These are phyloP conservation scores for Anhinga anhinga DNA, from an alignment of 2,113 vertebrate species.

Conservation along the genomic window DNA sequence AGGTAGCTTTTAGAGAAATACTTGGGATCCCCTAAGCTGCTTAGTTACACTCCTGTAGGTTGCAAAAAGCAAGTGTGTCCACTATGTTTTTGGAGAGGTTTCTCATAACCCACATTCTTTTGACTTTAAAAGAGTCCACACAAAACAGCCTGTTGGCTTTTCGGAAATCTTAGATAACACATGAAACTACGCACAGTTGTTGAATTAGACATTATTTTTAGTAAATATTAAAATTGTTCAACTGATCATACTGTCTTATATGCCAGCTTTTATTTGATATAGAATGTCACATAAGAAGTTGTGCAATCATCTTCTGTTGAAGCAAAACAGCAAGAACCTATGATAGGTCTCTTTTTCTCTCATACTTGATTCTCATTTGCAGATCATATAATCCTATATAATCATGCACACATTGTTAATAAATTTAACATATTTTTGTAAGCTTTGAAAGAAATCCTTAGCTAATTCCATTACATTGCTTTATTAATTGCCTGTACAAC, in stretches of 20 bases:
- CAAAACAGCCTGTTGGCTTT: not conserved
- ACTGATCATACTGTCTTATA: not conserved
- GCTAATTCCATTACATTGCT: not conserved
- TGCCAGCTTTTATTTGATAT: not conserved
- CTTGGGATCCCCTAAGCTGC: not conserved
- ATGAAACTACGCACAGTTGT: not conserved
- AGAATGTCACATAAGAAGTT: not conserved
- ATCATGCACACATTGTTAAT: not conserved
- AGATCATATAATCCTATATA: not conserved
- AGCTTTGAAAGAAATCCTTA: not conserved
- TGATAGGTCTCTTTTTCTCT: not conserved
- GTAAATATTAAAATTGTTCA: not conserved
- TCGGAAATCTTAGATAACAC: not conserved
- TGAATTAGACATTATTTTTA: not conserved
- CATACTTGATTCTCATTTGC: not conserved
- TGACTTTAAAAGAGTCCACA: not conserved
- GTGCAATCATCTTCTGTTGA: not conserved
- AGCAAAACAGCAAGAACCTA: not conserved
- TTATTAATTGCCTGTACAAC: not conserved
- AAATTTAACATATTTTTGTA: not conserved
- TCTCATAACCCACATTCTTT: not conserved
- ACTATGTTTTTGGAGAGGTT: not conserved
- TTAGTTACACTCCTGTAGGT: not conserved
- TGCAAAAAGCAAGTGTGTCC: not conserved
- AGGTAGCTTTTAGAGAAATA: slow-evolving; percentile 48